Conservation (phyloP, 1,140 invertebrate species). For the Drosophila nannoptera region DNA sequence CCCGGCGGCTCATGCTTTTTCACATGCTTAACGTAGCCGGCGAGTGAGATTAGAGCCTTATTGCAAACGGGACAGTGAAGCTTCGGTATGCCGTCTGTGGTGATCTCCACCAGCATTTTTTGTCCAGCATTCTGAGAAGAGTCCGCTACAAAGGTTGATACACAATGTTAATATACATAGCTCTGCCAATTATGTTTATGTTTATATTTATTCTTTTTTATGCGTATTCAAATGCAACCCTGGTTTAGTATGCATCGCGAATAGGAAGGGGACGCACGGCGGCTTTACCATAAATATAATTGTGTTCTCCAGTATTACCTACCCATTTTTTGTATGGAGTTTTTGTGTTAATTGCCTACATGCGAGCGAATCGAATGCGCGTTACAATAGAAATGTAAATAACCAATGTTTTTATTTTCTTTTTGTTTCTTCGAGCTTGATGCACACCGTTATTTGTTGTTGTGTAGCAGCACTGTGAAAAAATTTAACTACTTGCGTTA, state of each 20-base stretch:
- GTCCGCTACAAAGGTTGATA: conserved; percentile 1
- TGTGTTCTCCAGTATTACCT: conserved; percentile 5
- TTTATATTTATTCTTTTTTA: not conserved
- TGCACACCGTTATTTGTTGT: conserved; percentile 42
- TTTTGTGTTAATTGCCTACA: conserved; percentile 11
- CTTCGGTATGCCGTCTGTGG: conserved; percentile 71
- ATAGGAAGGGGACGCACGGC: conserved; percentile 17
- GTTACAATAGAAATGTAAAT: conserved; percentile 9
- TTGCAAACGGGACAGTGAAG: conserved; percentile 74
- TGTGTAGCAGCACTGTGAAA: conserved; percentile 53
- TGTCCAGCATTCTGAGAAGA: conserved; percentile 11
- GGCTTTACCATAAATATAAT: conserved; percentile 31
- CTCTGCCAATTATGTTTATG: not conserved
- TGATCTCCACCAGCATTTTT: conserved; percentile 71
- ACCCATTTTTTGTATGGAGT: conserved; percentile 24
- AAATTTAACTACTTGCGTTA: conserved; percentile 45
- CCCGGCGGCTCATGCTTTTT: conserved; percentile 76
- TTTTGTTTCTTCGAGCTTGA: conserved; percentile 19
- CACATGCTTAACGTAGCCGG: conserved; percentile 76
- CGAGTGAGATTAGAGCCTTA: conserved; percentile 67
- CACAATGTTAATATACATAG: not conserved
- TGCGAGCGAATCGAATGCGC: not conserved
- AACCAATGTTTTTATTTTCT: not conserved
- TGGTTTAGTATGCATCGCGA: conserved; percentile 7
- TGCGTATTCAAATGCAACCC: conserved; percentile 9